These are phyloP conservation scores for Sinonovacula constricta DNA, from an alignment of 1,140 invertebrate species.

Conservation along the genomic window DNA sequence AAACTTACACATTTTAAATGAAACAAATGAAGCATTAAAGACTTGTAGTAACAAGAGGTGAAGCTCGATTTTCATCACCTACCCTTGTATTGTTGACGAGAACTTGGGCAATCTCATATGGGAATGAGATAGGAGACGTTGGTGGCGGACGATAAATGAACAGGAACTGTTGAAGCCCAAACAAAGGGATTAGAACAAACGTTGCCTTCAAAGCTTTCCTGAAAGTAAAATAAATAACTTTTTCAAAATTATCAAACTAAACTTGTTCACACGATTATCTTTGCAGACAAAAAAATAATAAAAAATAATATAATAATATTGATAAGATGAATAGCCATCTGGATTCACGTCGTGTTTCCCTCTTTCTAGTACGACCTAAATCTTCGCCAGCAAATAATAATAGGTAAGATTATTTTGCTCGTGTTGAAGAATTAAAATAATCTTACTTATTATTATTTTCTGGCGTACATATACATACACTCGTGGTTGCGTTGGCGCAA, in stretches of 20 bases:
- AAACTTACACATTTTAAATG: not conserved
- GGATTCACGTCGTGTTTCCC: not conserved
- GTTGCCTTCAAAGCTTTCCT: constrained; percentile 86
- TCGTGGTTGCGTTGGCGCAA: no score
- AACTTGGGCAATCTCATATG: constrained; percentile 22
- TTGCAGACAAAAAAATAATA: not conserved
- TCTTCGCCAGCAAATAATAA: not conserved
- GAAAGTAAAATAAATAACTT: constrained; percentile 39
- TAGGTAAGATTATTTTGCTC: not conserved
- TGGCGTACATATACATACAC: not conserved
- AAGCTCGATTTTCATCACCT: no score
- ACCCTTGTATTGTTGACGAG: constrained; percentile 30
- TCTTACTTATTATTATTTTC: not conserved
- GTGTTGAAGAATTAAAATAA: not conserved
- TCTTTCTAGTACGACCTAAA: not conserved
- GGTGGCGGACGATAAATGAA: constrained; percentile 84
- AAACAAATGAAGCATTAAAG: not conserved
- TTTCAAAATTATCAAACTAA: not conserved
- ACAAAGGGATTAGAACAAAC: constrained; percentile 87
- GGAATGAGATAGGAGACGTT: not conserved
- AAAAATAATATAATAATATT: not conserved
- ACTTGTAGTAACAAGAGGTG: not conserved
- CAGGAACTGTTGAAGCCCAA: constrained; percentile 88
- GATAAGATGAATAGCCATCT: not conserved
- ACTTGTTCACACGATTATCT: not conserved